Evolutionary conservation across 2,113 vertebrate genomes (phyloP).

Genomic region (Arothron firmamentum): DNA sequence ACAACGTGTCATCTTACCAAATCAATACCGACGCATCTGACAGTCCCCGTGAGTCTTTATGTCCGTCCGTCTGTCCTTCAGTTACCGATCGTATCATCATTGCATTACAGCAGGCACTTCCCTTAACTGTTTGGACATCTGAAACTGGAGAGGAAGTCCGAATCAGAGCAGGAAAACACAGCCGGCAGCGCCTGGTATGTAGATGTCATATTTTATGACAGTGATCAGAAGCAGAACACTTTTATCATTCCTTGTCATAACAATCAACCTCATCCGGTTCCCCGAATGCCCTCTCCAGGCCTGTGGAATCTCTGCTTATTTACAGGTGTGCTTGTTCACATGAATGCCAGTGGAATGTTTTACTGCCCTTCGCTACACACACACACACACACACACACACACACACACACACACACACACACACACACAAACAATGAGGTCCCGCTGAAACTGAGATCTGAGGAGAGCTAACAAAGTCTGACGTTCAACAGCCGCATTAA

Average conservation of each 20-base stretch:
- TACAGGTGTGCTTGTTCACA: conserved; percentile 19
- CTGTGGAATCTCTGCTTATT: conserved; percentile 10
- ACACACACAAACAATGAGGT: conserved; percentile 52
- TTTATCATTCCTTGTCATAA: conserved; percentile 44
- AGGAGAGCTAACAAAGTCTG: conserved; percentile 74
- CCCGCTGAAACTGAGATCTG: conserved; percentile 70
- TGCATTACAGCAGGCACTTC: conserved; percentile 55
- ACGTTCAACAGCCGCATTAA: conserved; percentile 77
- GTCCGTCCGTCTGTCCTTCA: conserved; percentile 52
- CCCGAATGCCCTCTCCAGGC: conserved; percentile 13
- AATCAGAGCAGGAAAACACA: conserved; percentile 51
- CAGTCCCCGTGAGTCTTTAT: conserved; percentile 56
- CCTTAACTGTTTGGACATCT: conserved; percentile 57
- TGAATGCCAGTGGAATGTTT: neutral
- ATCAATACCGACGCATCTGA: conserved; percentile 68
- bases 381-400: conserved; percentile 1
- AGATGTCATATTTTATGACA: conserved; percentile 54
- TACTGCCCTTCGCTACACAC: neutral
- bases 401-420: conserved; percentile 19
- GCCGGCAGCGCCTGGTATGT: conserved; percentile 29
- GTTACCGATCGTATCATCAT: conserved; percentile 60
- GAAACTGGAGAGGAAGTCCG: conserved; percentile 62
- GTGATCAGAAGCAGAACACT: conserved; percentile 51
- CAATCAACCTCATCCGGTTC: conserved; percentile 38
- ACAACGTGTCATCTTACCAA: conserved; percentile 62